Evolutionary conservation across 92 coral and sea anemone species (phyloP).

Genomic region (Bergia puertoricense): DNA sequence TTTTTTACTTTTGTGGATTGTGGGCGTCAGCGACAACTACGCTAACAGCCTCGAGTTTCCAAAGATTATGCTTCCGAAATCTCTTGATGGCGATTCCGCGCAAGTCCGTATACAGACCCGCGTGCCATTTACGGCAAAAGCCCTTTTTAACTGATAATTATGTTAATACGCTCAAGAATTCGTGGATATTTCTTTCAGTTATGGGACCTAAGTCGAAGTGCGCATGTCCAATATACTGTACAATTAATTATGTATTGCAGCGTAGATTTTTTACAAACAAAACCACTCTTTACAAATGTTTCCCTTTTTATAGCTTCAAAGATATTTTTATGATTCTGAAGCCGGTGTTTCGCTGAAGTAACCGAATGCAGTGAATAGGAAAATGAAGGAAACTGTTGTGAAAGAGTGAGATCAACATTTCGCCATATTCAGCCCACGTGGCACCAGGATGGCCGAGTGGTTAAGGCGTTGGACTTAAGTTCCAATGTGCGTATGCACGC

Average conservation of each 20-base stretch:
- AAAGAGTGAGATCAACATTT: slow-evolving; percentile 12
- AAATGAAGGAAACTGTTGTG: no score
- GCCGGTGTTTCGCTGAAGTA: background rate
- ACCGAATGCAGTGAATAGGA: background rate
- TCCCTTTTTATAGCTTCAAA: background rate
- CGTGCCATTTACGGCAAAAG: slow-evolving; percentile 92
- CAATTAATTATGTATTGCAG: background rate
- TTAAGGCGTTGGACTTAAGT: slow-evolving; percentile 99
- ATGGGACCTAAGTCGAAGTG: slow-evolving; percentile 15
- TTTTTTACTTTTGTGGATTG: background rate
- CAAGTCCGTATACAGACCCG: slow-evolving; percentile 70
- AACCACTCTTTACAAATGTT: background rate
- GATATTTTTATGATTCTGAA: background rate
- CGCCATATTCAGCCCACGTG: background rate
- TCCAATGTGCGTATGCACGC: slow-evolving; percentile 95
- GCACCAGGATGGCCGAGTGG: slow-evolving; percentile 99
- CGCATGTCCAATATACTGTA: background rate
- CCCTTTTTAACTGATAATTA: slow-evolving; percentile 57
- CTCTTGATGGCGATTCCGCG: slow-evolving; percentile 99
- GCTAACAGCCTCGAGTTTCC: slow-evolving; percentile 83
- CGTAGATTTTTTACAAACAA: background rate
- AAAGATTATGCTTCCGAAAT: slow-evolving; percentile 99
- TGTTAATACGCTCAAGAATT: background rate
- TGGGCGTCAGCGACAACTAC: slow-evolving; percentile 73
- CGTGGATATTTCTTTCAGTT: background rate